Percentiles rank a stretch among this genome's conserved stretches.
Conservation (phyloP, 2,113 vertebrate genomes). For the Taxidea taxus region DNA sequence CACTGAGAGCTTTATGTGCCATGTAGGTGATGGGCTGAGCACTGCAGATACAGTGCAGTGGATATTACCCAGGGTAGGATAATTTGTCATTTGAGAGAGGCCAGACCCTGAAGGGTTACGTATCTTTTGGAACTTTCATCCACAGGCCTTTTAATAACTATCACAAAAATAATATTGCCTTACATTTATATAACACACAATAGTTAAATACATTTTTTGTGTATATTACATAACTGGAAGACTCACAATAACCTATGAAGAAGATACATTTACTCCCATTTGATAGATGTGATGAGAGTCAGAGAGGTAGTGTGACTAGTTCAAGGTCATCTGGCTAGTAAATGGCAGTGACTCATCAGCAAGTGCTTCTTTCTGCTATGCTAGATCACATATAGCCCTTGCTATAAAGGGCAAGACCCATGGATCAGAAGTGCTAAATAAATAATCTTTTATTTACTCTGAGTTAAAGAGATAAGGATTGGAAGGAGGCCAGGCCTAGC, state of each 20-base stretch:
- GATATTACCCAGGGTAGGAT: background rate
- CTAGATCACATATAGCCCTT: background rate
- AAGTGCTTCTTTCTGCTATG: background rate
- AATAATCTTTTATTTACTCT: background rate
- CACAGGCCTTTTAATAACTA: background rate
- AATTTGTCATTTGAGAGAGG: background rate
- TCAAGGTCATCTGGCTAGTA: background rate
- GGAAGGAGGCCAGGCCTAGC: background rate
- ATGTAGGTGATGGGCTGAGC: background rate
- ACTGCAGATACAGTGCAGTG: background rate
- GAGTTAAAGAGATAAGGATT: constrained; percentile 7
- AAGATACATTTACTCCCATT: background rate
- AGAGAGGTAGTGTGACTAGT: background rate
- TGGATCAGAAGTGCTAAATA: constrained; percentile 1
- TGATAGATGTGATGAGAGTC: background rate
- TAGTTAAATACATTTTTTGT: constrained; percentile 1
- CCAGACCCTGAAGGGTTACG: background rate
- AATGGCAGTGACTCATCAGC: background rate
- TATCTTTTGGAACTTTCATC: constrained; percentile 31
- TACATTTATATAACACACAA: background rate
- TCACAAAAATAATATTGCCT: background rate
- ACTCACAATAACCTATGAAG: background rate
- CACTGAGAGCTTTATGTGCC: background rate
- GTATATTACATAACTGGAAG: constrained; percentile 5
- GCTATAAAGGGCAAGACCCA: background rate